phyloP scores from a whole-genome alignment of 2,888 invertebrate genomes.

The Blastobasis adustella region DNA sequence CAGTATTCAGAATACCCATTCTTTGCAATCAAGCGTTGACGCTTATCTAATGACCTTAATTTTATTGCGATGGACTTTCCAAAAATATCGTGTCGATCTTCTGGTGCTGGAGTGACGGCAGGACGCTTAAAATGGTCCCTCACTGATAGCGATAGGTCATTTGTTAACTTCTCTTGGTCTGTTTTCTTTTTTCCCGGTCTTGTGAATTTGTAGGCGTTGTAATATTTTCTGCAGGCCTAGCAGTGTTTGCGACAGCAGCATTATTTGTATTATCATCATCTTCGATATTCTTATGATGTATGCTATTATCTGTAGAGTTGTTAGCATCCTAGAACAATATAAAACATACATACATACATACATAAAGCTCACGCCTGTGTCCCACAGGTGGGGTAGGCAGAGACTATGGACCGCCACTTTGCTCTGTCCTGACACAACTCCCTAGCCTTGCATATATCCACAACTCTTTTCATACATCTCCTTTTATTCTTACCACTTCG shows the following conservation, averaged over 20 bases:
- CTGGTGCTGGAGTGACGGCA: not conserved
- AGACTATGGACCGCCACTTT: too few species aligned
- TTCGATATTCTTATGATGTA: not conserved
- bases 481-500: too few species aligned
- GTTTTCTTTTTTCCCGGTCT: slow-evolving; percentile 2
- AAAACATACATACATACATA: too few species aligned
- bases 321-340: not conserved
- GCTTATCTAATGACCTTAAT: slow-evolving; percentile 3
- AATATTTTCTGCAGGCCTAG: too few species aligned
- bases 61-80: slow-evolving; percentile 6
- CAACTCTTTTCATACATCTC: too few species aligned
- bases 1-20: slow-evolving; percentile 1
- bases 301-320: not conserved
- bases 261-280: not conserved
- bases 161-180: not conserved
- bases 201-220: not conserved
- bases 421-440: too few species aligned
- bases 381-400: too few species aligned
- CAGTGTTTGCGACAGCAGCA: too few species aligned
- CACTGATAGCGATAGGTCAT: slow-evolving; percentile 3
- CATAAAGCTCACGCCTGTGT: too few species aligned
- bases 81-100: slow-evolving; percentile 7
- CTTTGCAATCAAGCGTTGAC: slow-evolving; percentile 8
- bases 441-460: too few species aligned
- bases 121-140: slow-evolving; percentile 7